Conservation (phyloP, 2,113 vertebrate genomes). For the Tupaia chinensis region DNA sequence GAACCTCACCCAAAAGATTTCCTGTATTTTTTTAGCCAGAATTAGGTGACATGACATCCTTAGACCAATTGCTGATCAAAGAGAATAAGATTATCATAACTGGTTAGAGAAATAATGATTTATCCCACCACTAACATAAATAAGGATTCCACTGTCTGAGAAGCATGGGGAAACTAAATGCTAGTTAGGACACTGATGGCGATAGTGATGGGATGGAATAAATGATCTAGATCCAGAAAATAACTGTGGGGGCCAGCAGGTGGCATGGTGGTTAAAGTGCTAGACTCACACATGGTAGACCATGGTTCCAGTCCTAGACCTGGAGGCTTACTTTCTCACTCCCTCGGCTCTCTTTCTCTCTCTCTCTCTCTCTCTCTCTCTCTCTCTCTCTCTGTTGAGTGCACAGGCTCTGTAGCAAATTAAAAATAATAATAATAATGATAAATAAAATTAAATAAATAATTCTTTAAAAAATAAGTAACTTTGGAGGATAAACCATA, state of each 20-base stretch:
- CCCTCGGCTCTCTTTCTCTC: no score
- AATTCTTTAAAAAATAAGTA: no score
- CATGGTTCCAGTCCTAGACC: no score
- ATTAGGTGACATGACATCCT: not conserved
- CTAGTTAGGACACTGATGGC: not conserved
- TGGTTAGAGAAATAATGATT: not conserved
- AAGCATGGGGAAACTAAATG: not conserved
- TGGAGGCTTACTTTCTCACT: no score
- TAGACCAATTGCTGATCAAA: not conserved
- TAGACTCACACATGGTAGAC: no score
- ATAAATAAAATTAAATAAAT: no score
- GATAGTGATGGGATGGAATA: not conserved
- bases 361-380: no score
- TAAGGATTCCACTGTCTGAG: not conserved
- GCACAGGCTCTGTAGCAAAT: no score
- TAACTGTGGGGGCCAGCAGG: not conserved
- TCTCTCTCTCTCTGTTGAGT: no score
- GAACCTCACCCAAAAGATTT: not conserved
- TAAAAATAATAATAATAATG: no score
- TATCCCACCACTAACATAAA: not conserved
- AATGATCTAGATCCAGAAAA: not conserved
- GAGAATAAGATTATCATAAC: not conserved
- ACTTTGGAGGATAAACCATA: not conserved
- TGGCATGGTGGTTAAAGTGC: no score
- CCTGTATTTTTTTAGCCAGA: not conserved